Percentiles rank a stretch among this genome's conserved stretches.
Conservation (phyloP, 2,797 vertebrate species). For the Chelon labrosus region DNA sequence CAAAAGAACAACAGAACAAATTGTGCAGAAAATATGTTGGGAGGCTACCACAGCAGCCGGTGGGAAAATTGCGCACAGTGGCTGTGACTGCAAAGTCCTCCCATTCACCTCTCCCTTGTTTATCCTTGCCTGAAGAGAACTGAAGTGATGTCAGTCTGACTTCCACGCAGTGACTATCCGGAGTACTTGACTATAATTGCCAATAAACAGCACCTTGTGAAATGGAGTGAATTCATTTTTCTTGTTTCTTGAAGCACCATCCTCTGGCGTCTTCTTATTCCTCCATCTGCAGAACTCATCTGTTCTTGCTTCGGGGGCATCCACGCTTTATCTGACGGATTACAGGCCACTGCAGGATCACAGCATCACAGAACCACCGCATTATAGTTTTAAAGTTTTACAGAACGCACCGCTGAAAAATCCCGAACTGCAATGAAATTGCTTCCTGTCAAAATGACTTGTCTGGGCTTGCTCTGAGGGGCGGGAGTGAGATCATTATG, state of each 20-base stretch:
- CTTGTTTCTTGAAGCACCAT: slow-evolving; percentile 46
- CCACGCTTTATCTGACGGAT: slow-evolving; percentile 56
- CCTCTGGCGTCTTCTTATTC: slow-evolving; percentile 43
- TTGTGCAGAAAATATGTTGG: slow-evolving; percentile 9
- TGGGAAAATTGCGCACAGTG: background rate
- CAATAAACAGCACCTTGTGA: slow-evolving; percentile 71
- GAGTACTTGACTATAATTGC: slow-evolving; percentile 79
- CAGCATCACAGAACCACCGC: slow-evolving; percentile 7
- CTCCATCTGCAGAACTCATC: slow-evolving; percentile 53
- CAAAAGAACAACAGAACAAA: slow-evolving; percentile 24
- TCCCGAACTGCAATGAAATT: slow-evolving; percentile 7
- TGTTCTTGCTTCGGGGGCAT: slow-evolving; percentile 38
- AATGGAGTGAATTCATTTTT: slow-evolving; percentile 67
- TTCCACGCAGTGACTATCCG: slow-evolving; percentile 50
- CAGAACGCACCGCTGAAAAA: background rate
- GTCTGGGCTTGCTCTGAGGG: background rate
- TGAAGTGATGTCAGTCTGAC: slow-evolving; percentile 63
- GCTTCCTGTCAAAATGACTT: slow-evolving; percentile 15
- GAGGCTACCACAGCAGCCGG: background rate
- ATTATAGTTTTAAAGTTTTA: slow-evolving; percentile 29
- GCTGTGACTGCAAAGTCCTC: slow-evolving; percentile 39
- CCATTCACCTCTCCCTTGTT: slow-evolving; percentile 52
- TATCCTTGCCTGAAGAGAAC: slow-evolving; percentile 55
- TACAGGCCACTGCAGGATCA: slow-evolving; percentile 32
- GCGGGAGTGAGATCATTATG: slow-evolving; percentile 1